Base-by-base conservation (phyloP, 2,113 vertebrate genomes). In the Dicentrarchus labrax region DNA sequence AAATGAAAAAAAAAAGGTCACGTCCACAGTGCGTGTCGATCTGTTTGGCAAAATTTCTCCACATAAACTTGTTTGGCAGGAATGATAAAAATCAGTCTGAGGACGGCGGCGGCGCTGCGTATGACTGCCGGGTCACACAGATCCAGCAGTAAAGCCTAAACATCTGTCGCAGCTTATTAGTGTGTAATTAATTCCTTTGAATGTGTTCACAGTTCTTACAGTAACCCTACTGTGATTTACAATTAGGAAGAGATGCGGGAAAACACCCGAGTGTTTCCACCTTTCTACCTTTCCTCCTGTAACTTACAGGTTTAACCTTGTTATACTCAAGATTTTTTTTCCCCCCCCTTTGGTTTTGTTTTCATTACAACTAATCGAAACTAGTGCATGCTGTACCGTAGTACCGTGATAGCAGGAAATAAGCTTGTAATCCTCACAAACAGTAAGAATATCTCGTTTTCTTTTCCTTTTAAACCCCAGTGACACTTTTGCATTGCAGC, bases 311-410 rank as follows among this genome's bases (percentile, higher is more conserved):
- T 78, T 68, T n/a, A 62, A 81, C 85, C 76, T 72, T 39, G 39
- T 76, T 75, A 38, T 4, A 51, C 21, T 74, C 36, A 2, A 30
- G 2, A 50, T 73, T 48, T 60, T 11, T 48, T 24, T 13, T 0
- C 0, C 12, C 65, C 54, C 54, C 47, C 56, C 68, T 11, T 73
- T 30, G 7, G 62, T 86, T 88, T 78, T 76, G 77, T 92, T 90
- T 92, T 92, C 69, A 79, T 81, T 73, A 73, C 84, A 43, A 66
- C 75, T 85, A 84, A 94, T 76, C 86, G 91, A 94, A 95, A 93
- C 91, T 74, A 73, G 77, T 51, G 72, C 88, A 72, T 9, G 71
- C 72, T 83, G 85, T 86, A 70, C 41, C 12, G 72, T 77, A 70
- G 84, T 85, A 78, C 80, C 62, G 78, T 80, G 82, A 53, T 68